A percentile compares a stretch with the other conserved stretches of the same genome.
These are phyloP conservation scores for Taxidea taxus DNA, from an alignment of 2,113 vertebrate species.

Conservation along the genomic window DNA sequence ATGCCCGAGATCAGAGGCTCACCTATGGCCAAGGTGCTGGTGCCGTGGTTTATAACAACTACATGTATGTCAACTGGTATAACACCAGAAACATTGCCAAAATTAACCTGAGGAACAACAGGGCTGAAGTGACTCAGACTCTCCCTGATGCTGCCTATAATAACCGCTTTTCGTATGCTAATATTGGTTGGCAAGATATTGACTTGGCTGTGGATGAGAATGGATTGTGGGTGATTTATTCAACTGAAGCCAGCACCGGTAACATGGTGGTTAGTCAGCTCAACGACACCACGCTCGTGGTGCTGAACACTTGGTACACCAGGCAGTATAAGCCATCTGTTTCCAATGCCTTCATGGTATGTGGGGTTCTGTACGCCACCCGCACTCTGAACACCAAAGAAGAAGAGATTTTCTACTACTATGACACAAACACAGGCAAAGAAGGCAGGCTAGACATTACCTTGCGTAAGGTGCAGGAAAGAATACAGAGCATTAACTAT, in stretches of 20 bases:
- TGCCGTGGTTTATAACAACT: conserved; percentile 83
- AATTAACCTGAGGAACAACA: conserved; percentile 76
- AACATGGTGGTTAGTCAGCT: conserved; percentile 95
- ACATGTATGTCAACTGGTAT: conserved; percentile 86
- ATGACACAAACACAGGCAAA: conserved; percentile 86
- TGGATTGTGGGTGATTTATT: conserved; percentile 96
- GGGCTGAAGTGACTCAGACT: neutral
- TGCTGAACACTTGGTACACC: conserved; percentile 93
- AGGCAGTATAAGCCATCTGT: conserved; percentile 86
- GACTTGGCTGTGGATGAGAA: conserved; percentile 94
- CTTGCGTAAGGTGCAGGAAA: conserved; percentile 82
- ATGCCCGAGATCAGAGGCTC: conserved; percentile 55
- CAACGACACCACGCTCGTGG: conserved; percentile 92
- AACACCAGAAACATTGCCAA: conserved; percentile 72
- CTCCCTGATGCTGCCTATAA: conserved; percentile 85
- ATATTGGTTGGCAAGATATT: conserved; percentile 91
- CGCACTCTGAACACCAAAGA: conserved; percentile 81
- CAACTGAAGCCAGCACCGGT: conserved; percentile 92
- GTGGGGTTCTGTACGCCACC: conserved; percentile 93
- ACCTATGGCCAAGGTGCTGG: conserved; percentile 85
- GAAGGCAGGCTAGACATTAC: conserved; percentile 72
- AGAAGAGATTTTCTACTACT: conserved; percentile 94
- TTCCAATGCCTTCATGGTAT: conserved; percentile 94
- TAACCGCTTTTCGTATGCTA: conserved; percentile 93
- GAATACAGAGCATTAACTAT: conserved; percentile 82